Conservation (phyloP, 2,888 invertebrate species). For the Diarsia mendica region DNA sequence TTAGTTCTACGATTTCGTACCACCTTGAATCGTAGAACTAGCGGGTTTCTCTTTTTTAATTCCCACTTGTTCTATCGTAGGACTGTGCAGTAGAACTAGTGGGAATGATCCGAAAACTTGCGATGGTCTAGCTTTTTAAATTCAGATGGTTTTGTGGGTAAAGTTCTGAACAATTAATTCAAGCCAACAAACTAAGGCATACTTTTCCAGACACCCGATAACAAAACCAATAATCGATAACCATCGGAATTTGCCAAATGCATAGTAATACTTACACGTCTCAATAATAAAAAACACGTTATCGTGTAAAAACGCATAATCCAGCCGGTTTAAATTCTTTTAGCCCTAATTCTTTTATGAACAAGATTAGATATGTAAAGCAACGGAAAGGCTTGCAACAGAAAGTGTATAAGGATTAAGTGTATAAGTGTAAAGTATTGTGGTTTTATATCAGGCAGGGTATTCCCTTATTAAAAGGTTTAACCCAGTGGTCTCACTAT, state of each 20-base stretch:
- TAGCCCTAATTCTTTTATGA: conserved; percentile 26
- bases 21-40: too few species aligned
- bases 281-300: conserved; percentile 31
- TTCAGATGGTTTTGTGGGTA: not conserved
- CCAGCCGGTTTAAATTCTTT: conserved; percentile 1
- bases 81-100: too few species aligned
- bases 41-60: too few species aligned
- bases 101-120: too few species aligned
- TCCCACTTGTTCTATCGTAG: too few species aligned
- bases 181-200: not conserved
- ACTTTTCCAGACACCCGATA: not conserved
- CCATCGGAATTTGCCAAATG: conserved; percentile 2
- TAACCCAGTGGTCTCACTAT: too few species aligned
- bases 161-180: not conserved
- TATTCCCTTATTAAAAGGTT: not conserved
- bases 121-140: not conserved
- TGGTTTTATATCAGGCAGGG: not conserved
- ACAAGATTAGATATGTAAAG: not conserved
- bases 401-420: too few species aligned
- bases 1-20: too few species aligned
- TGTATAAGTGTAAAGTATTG: too few species aligned
- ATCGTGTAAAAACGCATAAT: conserved; percentile 1
- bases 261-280: conserved; percentile 15
- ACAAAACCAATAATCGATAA: conserved; percentile 9
- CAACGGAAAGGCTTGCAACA: not conserved